These are phyloP conservation scores for Vanessa atalanta DNA, from an alignment of 1,140 invertebrate species.

Conservation along the genomic window DNA sequence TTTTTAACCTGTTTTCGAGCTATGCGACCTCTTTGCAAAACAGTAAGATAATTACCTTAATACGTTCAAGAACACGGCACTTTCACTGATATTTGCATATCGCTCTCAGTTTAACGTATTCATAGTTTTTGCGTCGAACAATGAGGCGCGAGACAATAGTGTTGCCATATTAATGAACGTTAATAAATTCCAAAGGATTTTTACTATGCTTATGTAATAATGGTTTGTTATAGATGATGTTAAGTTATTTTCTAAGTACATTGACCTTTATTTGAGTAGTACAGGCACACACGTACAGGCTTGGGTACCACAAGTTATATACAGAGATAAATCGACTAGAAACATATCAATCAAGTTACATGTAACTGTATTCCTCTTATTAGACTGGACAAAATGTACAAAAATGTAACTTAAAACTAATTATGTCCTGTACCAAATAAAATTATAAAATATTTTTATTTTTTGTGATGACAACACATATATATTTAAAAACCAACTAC, in stretches of 20 bases:
- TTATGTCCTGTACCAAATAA: no score
- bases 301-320: no score
- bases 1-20: conserved; percentile 11
- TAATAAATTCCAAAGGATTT: neutral
- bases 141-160: conserved; percentile 14
- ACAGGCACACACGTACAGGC: no score
- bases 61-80: conserved; percentile 21
- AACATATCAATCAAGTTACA: no score
- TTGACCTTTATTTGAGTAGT: no score
- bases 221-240: neutral
- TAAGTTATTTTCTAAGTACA: neutral
- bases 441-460: no score
- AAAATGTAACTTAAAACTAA: no score
- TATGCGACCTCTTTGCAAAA: conserved; percentile 25
- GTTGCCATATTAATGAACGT: conserved; percentile 4
- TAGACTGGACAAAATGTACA: no score
- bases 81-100: conserved; percentile 31
- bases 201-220: conserved; percentile 13
- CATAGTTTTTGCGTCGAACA: conserved; percentile 27
- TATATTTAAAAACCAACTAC: no score
- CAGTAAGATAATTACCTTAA: conserved; percentile 31
- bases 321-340: no score
- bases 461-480: no score
- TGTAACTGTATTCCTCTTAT: no score
- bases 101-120: conserved; percentile 7